Conservation (phyloP, 1,140 invertebrate species). For the Scylla paramamosain region DNA sequence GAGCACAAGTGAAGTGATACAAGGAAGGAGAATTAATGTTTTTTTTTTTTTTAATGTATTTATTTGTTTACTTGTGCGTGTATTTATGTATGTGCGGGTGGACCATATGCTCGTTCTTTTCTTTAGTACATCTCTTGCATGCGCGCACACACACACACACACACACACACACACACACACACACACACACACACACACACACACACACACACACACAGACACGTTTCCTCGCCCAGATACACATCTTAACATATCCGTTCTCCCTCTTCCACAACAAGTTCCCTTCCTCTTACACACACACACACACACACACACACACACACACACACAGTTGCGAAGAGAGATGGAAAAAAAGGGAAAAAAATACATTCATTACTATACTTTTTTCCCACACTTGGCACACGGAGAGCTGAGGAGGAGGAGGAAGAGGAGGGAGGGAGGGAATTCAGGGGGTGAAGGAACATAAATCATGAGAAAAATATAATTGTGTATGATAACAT, state of each 20-base stretch:
- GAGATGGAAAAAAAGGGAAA: not conserved
- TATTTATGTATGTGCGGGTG: not conserved
- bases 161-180: constrained; percentile 41
- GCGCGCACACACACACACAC: not conserved
- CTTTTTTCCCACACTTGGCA: not conserved
- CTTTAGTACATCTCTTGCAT: no score
- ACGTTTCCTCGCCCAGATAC: not conserved
- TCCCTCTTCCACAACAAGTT: no score
- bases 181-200: constrained; percentile 45
- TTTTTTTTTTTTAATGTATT: not conserved
- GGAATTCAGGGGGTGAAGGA: not conserved
- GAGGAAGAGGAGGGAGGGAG: not conserved
- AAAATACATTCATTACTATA: not conserved
- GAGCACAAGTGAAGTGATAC: no score
- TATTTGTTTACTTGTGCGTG: not conserved
- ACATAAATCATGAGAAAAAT: constrained; percentile 55
- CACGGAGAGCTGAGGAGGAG: not conserved
- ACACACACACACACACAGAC: not conserved
- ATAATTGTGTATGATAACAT: constrained; percentile 60
- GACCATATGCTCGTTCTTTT: not conserved
- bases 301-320: no score
- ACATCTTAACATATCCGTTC: no score
- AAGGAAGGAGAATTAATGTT: no score
- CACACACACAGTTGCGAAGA: no score
- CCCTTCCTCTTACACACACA: no score